phyloP scores from a whole-genome alignment of 2,888 invertebrate species.

The Creontiades dilutus region DNA sequence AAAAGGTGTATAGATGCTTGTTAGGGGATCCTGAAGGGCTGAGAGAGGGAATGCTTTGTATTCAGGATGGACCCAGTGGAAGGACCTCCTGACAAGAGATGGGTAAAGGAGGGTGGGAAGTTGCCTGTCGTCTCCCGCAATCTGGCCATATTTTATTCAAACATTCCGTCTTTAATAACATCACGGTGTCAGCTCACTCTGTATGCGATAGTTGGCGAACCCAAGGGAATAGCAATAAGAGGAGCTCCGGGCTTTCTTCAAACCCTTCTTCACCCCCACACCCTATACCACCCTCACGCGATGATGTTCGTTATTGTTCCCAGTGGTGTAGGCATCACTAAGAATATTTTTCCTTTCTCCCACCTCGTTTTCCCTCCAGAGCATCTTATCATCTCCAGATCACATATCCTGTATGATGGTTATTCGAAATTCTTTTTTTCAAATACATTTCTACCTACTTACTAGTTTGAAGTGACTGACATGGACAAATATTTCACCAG shows the following conservation, averaged over 20 bases:
- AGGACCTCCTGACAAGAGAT: slow-evolving; percentile 41
- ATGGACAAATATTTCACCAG: no score
- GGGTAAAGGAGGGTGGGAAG: slow-evolving; percentile 46
- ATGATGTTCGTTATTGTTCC: slow-evolving; percentile 42
- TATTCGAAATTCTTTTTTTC: no score
- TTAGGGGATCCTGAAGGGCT: neutral
- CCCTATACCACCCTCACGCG: slow-evolving; percentile 8
- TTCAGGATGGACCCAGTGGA: slow-evolving; percentile 48
- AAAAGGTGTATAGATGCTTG: slow-evolving; percentile 17
- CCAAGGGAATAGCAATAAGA: slow-evolving; percentile 61
- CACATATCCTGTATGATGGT: neutral
- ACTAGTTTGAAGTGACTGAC: no score
- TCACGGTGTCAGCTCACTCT: slow-evolving; percentile 68
- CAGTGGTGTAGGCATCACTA: slow-evolving; percentile 14
- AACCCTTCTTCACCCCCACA: neutral
- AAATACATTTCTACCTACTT: no score
- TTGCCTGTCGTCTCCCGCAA: slow-evolving; percentile 62
- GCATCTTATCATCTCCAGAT: neutral
- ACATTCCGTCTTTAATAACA: slow-evolving; percentile 69
- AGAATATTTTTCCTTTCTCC: neutral
- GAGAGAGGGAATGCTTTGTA: slow-evolving; percentile 49
- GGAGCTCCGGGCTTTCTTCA: slow-evolving; percentile 9
- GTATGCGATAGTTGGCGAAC: slow-evolving; percentile 60
- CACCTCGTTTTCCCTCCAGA: neutral
- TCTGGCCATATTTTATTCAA: slow-evolving; percentile 68